phyloP scores from a whole-genome alignment of 2,888 invertebrate species.

The Leucoptera coffeella region DNA sequence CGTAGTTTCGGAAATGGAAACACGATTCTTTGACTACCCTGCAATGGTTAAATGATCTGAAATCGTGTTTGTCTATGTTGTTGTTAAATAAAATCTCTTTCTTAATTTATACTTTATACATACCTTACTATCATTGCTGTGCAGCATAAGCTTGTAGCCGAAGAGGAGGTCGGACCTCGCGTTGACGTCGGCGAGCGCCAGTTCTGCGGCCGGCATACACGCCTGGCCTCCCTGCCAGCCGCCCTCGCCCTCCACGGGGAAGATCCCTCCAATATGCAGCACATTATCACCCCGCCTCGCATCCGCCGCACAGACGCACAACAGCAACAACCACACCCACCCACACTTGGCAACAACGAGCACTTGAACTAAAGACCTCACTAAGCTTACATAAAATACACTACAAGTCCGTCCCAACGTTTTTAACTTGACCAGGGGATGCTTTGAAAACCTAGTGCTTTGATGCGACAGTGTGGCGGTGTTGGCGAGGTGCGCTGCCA shows the following conservation, averaged over 20 bases:
- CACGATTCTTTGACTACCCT: no score
- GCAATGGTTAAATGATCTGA: no score
- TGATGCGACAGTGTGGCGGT: constrained; percentile 17
- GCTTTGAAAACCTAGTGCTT: constrained; percentile 43
- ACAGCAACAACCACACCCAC: constrained; percentile 11
- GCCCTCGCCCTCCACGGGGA: constrained; percentile 92
- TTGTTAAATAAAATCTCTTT: no score
- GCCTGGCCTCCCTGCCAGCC: constrained; percentile 99
- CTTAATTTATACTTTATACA: constrained; percentile 8
- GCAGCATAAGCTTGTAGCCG: constrained; percentile 84
- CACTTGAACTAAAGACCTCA: no score
- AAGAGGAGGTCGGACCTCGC: constrained; percentile 79
- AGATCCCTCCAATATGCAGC: constrained; percentile 94
- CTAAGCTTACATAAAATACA: no score
- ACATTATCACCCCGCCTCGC: constrained; percentile 57
- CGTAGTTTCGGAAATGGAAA: no score
- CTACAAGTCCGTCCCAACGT: no score
- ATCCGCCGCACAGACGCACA: constrained; percentile 20
- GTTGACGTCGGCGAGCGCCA: constrained; percentile 96
- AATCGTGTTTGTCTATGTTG: no score
- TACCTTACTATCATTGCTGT: constrained; percentile 97
- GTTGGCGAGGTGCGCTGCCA: constrained; percentile 19
- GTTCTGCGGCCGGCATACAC: constrained; percentile 93
- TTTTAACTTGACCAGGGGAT: constrained; percentile 50
- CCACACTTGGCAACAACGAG: constrained; percentile 23